phyloP scores from a whole-genome alignment of 2,888 invertebrate species.

The Phengaris alcon region DNA sequence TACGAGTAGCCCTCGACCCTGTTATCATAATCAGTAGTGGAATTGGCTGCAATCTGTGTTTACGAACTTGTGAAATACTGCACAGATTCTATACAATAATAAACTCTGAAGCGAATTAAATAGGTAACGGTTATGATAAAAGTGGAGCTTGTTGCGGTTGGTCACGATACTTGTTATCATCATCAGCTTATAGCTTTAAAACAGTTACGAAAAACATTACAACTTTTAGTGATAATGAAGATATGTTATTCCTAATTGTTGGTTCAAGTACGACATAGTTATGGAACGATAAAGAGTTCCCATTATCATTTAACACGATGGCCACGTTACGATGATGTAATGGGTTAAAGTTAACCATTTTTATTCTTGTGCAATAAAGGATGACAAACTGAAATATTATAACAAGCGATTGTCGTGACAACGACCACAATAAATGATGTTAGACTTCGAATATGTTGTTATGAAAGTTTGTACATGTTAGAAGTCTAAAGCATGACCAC shows the following conservation, averaged over 20 bases:
- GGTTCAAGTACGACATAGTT: not conserved
- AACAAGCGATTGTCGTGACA: not conserved
- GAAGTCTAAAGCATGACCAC: too few relatives aligned
- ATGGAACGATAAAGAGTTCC: conserved; percentile 10
- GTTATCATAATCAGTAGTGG: conserved; percentile 51
- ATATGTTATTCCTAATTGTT: not conserved
- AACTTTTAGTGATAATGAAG: not conserved
- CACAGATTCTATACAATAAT: conserved; percentile 28
- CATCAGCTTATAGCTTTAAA: not conserved
- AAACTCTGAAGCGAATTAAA: conserved; percentile 26
- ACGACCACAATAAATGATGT: not conserved
- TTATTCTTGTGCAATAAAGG: conserved; percentile 14
- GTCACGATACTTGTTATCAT: conserved; percentile 23
- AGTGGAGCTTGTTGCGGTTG: conserved; percentile 29
- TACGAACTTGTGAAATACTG: conserved; percentile 31
- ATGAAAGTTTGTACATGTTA: too few relatives aligned
- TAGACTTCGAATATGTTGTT: too few relatives aligned
- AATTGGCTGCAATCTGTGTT: conserved; percentile 42
- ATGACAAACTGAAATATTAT: conserved; percentile 9
- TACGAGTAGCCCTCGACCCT: conserved; percentile 60
- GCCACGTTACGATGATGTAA: not conserved
- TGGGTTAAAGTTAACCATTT: conserved; percentile 14
- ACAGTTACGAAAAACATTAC: not conserved
- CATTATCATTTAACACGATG: not conserved
- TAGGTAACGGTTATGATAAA: conserved; percentile 23